phyloP scores from a whole-genome alignment of 2,797 vertebrate species.

The Lepilemur septentrionalis region DNA sequence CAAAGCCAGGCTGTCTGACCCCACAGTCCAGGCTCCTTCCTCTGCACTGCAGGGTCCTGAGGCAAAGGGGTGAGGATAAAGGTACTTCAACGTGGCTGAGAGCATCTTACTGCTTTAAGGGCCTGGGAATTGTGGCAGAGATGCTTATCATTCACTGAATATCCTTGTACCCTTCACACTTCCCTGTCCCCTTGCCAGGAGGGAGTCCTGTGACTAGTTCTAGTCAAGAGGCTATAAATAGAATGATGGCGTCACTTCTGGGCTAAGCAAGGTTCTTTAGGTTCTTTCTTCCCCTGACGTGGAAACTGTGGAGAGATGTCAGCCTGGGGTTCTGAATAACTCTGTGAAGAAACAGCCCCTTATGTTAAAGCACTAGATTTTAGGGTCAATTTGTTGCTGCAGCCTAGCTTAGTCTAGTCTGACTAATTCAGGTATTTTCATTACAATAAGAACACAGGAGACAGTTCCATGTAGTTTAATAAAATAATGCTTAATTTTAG shows the following conservation, averaged over 20 bases:
- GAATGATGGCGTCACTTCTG: background rate
- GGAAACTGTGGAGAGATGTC: background rate
- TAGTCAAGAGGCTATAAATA: background rate
- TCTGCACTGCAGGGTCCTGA: background rate
- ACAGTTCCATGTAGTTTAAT: slow-evolving; percentile 10
- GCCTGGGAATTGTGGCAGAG: background rate
- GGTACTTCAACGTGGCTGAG: background rate
- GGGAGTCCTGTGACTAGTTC: background rate
- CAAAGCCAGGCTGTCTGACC: background rate
- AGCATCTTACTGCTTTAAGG: background rate
- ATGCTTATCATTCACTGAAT: background rate
- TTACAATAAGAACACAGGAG: background rate
- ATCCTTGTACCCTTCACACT: background rate
- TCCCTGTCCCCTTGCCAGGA: background rate
- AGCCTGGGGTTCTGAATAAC: background rate
- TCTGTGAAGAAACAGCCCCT: background rate
- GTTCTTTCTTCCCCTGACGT: background rate
- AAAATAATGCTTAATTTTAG: slow-evolving; percentile 36
- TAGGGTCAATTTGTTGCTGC: background rate
- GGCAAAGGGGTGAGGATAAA: background rate
- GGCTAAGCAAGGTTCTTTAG: background rate
- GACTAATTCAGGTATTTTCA: background rate
- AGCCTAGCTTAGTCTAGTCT: background rate
- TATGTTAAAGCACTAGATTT: slow-evolving; percentile 24
- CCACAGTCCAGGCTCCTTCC: background rate